Conservation (phyloP, 2,888 invertebrate species). For the Folsomia manolachei region DNA sequence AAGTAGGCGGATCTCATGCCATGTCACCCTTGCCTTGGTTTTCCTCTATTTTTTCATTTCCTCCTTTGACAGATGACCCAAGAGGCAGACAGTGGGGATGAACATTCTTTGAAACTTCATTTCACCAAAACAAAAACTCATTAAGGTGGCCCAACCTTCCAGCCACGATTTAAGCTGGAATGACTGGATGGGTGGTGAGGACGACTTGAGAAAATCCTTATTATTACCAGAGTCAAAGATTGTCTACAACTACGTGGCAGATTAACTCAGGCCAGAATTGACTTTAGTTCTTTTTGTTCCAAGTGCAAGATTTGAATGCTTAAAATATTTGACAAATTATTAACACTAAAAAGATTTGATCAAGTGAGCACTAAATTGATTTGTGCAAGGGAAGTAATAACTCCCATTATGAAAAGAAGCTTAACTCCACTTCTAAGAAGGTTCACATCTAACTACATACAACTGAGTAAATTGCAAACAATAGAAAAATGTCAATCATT, state of each 20-base stretch:
- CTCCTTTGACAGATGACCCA: conserved; percentile 23
- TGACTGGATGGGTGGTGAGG: too few species aligned
- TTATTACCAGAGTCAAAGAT: not conserved
- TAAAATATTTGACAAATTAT: not conserved
- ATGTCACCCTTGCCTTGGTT: conserved; percentile 13
- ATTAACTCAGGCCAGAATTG: too few species aligned
- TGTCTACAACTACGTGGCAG: not conserved
- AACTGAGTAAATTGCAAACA: not conserved
- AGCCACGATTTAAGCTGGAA: not conserved
- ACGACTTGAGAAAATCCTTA: too few species aligned
- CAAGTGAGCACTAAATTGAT: too few species aligned
- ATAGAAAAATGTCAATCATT: not conserved
- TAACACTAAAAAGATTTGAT: too few species aligned
- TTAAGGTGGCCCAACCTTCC: conserved; percentile 12
- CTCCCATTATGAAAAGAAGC: too few species aligned
- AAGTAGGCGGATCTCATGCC: conserved; percentile 12
- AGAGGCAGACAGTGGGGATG: conserved; percentile 2
- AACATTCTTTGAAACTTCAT: conserved; percentile 2
- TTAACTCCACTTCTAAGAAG: not conserved
- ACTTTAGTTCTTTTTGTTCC: too few species aligned
- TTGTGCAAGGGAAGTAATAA: not conserved
- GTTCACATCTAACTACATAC: too few species aligned
- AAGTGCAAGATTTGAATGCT: too few species aligned
- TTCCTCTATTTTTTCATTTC: not conserved
- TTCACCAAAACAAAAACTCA: conserved; percentile 19